Evolutionary conservation across 2,888 invertebrate genomes (phyloP).

Genomic region (Harmothoe impar): DNA sequence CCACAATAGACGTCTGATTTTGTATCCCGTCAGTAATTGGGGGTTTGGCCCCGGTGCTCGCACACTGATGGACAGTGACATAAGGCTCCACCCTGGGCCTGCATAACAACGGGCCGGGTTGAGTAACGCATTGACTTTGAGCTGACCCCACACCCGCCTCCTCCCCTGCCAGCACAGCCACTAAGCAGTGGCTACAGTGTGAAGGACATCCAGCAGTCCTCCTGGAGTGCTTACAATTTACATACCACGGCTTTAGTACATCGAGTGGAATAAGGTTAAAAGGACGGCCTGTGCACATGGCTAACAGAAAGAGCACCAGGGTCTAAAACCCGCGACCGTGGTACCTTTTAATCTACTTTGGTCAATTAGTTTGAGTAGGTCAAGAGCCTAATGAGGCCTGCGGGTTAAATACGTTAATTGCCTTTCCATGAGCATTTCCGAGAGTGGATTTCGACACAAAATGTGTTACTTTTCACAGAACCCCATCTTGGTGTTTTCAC

Average conservation of each 20-base stretch:
- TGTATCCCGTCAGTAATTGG: conserved; percentile 54
- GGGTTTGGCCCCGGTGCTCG: not conserved
- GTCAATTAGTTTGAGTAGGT: conserved; percentile 29
- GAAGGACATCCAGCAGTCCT: no score
- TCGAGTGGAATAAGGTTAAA: not conserved
- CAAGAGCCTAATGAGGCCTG: not conserved
- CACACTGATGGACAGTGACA: conserved; percentile 39
- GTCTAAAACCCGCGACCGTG: not conserved
- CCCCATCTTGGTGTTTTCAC: not conserved
- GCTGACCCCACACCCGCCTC: not conserved
- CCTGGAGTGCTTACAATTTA: no score
- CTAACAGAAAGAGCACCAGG: not conserved
- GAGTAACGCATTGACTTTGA: not conserved
- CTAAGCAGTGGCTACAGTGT: no score
- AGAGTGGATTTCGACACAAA: not conserved
- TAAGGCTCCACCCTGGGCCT: conserved; percentile 4
- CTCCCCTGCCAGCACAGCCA: not conserved
- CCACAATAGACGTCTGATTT: conserved; percentile 53
- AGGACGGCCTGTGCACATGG: not conserved
- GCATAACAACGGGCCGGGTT: conserved; percentile 38
- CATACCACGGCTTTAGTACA: not conserved
- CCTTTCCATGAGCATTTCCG: not conserved
- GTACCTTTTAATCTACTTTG: conserved; percentile 15
- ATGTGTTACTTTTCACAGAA: not conserved
- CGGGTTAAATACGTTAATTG: conserved; percentile 2